Base-by-base conservation (phyloP, 92 coral and sea anemone species). In the Epizoanthus rinbou region DNA sequence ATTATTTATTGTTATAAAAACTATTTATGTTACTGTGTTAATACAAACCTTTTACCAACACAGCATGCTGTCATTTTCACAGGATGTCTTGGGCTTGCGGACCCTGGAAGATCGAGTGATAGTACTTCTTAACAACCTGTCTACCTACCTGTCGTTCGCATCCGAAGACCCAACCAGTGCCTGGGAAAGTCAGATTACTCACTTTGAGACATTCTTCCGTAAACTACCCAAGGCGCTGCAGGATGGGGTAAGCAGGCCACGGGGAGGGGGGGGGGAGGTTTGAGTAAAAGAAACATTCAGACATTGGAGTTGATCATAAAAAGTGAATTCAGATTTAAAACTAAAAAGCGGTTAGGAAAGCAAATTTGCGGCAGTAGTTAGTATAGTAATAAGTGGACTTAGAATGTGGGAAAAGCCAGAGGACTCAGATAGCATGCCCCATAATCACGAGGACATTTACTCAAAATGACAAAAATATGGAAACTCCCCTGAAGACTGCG, bases 161-260 rank as follows among this genome's bases (percentile, higher is more conserved):
- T 93, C 97, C 3, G 91, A 94, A 73, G 96, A 95, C 86, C 97
- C 98, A 11, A 91, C 93, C 22, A 94, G 95, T 53, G 97, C 97
- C 68, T 95, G 98, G 98, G 91, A 94, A 72, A 94, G 98, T 84
- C 98, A 95, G 91, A 89, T 95, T 81, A 88, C 98, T 19, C 97
- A 95, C 86, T 95, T 95, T 67, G 94, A 91, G 80, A 92, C 94
- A 69, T 95, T 95, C 84, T 95, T 95, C 64, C 91, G 97, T 75
- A 95, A 95, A 76, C 93, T 95, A 3, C 96, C 98, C 11, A 89
- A 97, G 0, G 97, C 85, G 21, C 86, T 95, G 59, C 98, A 95
- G 15, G 95, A 93, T 59, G 91, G 94, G 83, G 98, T 95, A 87
- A 53, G 98, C 10, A 47, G 53, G 53, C 53, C 53, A 41, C 47